Evolutionary conservation across 2,113 vertebrate genomes (phyloP).

Genomic region (Syngnathus typhle): DNA sequence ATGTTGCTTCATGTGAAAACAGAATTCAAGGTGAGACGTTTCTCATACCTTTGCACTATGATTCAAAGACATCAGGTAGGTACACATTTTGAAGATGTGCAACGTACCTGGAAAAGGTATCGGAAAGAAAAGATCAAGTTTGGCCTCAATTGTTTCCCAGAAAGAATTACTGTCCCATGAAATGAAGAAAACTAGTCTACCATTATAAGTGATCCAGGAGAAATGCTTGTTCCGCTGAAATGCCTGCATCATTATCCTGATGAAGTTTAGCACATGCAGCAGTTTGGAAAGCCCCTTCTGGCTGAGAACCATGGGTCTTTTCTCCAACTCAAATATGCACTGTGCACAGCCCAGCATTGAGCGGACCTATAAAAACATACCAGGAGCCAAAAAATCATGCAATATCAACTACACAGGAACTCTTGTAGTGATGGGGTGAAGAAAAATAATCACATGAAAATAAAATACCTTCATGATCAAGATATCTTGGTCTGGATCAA

Average conservation of each 20-base stretch:
- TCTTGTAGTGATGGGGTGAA: neutral
- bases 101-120: constrained; percentile 73
- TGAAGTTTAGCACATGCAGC: constrained; percentile 70
- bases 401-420: neutral
- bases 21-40: neutral
- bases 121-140: constrained; percentile 3
- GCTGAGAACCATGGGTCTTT: constrained; percentile 60
- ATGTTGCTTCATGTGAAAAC: neutral
- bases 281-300: constrained; percentile 70
- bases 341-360: constrained; percentile 50
- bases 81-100: constrained; percentile 86
- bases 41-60: constrained; percentile 80
- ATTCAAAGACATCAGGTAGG: constrained; percentile 82
- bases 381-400: neutral
- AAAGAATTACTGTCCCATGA: neutral
- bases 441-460: neutral
- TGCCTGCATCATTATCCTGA: constrained; percentile 58
- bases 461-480: constrained; percentile 71
- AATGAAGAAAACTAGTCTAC: constrained; percentile 23
- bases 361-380: constrained; percentile 34
- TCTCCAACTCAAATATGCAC: constrained; percentile 77
- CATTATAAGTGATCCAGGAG: constrained; percentile 52
- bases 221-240: constrained; percentile 54
- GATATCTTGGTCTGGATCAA: constrained; percentile 68
- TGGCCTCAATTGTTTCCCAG: neutral